These are phyloP conservation scores for Orientallactaga bullata DNA, from an alignment of 2,113 vertebrate genomes.

Conservation along the genomic window DNA sequence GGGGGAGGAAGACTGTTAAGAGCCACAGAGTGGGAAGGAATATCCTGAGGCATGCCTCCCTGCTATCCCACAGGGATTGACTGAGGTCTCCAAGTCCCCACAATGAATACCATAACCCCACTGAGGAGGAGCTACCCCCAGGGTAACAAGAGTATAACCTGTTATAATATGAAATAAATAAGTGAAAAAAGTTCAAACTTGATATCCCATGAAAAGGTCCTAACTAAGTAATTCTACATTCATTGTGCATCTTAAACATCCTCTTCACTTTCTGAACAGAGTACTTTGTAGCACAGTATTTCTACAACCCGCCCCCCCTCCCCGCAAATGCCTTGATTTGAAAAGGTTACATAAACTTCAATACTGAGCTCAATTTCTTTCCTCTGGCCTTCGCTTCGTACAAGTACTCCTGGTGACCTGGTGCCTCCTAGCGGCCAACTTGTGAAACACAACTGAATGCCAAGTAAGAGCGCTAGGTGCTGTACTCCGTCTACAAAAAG, in stretches of 20 bases:
- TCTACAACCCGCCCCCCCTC: background rate
- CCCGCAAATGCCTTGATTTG: background rate
- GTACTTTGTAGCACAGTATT: background rate
- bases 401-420: conserved; percentile 31
- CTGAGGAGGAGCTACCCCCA: too few relatives aligned
- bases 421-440: conserved; percentile 83
- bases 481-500: too few relatives aligned
- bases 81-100: too few relatives aligned
- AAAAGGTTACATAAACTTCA: background rate
- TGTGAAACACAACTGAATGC: conserved; percentile 63
- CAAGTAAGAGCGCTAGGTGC: too few relatives aligned
- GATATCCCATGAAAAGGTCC: background rate
- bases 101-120: too few relatives aligned
- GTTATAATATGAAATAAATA: too few relatives aligned
- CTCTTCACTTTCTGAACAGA: conserved; percentile 9
- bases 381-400: background rate
- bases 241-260: background rate
- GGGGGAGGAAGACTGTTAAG: too few relatives aligned
- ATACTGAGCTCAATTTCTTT: background rate
- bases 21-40: too few relatives aligned
- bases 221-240: background rate
- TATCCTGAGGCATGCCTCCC: too few relatives aligned
- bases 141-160: too few relatives aligned
- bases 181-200: conserved; percentile 18
- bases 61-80: too few relatives aligned